These are phyloP conservation scores for Sebastes minor DNA, from an alignment of 2,797 vertebrate genomes.

Conservation along the genomic window DNA sequence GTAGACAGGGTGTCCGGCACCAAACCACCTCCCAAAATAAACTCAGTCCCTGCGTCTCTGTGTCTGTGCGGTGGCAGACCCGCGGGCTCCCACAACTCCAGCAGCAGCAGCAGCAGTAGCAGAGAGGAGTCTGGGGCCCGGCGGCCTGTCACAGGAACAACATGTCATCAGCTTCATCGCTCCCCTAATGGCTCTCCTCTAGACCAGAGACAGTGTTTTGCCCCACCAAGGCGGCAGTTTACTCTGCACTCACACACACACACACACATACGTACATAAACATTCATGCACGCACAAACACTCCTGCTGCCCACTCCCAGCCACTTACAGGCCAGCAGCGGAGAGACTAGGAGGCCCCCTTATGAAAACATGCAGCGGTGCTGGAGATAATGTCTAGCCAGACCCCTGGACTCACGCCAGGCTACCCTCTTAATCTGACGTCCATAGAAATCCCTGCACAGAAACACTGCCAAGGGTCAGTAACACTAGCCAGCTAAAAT, in stretches of 20 bases:
- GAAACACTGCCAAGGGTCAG: conserved; percentile 41
- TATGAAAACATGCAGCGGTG: conserved; percentile 72
- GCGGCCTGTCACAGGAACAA: conserved; percentile 82
- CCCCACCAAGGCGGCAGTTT: conserved; percentile 75
- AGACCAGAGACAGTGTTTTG: conserved; percentile 72
- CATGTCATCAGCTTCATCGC: conserved; percentile 87
- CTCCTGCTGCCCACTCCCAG: conserved; percentile 67
- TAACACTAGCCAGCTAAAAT: conserved; percentile 50
- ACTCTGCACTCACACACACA: conserved; percentile 46
- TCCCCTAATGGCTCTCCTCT: conserved; percentile 80
- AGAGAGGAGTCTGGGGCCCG: conserved; percentile 68
- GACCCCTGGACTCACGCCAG: conserved; percentile 61
- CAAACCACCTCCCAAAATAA: conserved; percentile 89
- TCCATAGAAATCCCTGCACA: conserved; percentile 44
- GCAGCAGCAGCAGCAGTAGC: conserved; percentile 35
- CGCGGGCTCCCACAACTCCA: conserved; percentile 64
- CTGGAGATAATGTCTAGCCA: conserved; percentile 69
- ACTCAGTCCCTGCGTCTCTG: conserved; percentile 74
- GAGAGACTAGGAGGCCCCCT: conserved; percentile 71
- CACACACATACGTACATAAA: conserved; percentile 45
- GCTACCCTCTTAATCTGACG: conserved; percentile 55
- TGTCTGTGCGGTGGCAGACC: conserved; percentile 74
- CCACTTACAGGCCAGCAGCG: conserved; percentile 57
- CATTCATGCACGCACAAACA: conserved; percentile 55
- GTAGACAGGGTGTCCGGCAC: conserved; percentile 86